Conservation (phyloP, 37 sponge, comb jelly and placozoan genomes). For the Haliclona indistincta region DNA sequence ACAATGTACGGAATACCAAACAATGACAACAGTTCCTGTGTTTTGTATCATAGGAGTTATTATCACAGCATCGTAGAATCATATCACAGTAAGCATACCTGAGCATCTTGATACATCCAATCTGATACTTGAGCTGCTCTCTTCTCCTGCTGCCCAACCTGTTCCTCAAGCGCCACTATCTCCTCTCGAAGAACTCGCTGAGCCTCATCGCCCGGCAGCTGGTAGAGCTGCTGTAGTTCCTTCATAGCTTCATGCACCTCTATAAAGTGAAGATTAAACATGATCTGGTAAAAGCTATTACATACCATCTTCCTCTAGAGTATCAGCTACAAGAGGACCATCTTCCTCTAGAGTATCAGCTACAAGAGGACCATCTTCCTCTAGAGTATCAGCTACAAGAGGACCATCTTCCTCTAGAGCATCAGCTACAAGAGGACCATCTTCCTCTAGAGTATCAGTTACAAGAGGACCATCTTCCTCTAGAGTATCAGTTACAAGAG, state of each 20-base stretch:
- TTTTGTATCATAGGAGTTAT: too few relatives aligned
- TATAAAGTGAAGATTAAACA: too few relatives aligned
- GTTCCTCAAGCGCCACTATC: constrained; percentile 39
- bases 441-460: neutral
- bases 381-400: neutral
- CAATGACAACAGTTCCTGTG: constrained; percentile 83
- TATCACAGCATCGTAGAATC: too few relatives aligned
- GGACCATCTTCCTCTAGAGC: neutral
- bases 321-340: neutral
- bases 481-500: neutral
- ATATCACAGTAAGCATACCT: constrained; percentile 39
- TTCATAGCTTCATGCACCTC: too few relatives aligned
- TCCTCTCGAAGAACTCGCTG: constrained; percentile 40
- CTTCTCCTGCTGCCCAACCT: constrained; percentile 52
- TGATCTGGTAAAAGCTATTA: neutral
- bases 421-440: neutral
- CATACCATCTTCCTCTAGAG: neutral
- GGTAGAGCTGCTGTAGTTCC: constrained; percentile 3
- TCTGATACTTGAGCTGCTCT: constrained; percentile 60
- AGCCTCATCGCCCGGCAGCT: constrained; percentile 17
- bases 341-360: neutral
- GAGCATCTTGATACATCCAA: constrained; percentile 73
- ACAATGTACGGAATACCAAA: constrained; percentile 93
- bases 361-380: neutral
- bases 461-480: neutral